These are phyloP conservation scores for Ammodytes marinus DNA, from an alignment of 2,113 vertebrate species.

Conservation along the genomic window DNA sequence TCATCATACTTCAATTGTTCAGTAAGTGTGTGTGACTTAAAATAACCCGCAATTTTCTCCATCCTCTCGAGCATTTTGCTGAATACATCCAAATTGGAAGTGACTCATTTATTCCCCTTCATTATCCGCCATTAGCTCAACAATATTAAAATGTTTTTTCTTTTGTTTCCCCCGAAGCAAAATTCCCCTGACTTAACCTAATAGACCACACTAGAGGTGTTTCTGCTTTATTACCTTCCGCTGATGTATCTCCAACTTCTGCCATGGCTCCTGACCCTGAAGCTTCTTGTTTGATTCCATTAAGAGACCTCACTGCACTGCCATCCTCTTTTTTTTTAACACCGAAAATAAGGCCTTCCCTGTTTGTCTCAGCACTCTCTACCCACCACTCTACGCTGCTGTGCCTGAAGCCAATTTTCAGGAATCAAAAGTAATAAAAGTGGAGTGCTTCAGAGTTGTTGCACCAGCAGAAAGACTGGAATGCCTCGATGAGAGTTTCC, in stretches of 20 bases:
- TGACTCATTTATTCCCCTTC: constrained; percentile 15
- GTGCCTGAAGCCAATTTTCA: constrained; percentile 48
- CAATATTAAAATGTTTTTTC: constrained; percentile 2
- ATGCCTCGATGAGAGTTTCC: constrained; percentile 31
- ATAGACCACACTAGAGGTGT: neutral
- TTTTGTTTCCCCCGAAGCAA: neutral
- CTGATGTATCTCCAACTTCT: constrained; percentile 10
- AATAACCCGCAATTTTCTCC: constrained; percentile 47
- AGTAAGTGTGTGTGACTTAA: constrained; percentile 51
- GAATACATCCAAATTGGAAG: constrained; percentile 25
- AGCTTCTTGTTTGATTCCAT: constrained; percentile 8
- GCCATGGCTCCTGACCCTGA: constrained; percentile 24
- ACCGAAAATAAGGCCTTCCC: constrained; percentile 35
- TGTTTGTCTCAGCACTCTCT: constrained; percentile 44
- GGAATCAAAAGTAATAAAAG: constrained; percentile 53
- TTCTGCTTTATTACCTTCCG: constrained; percentile 7
- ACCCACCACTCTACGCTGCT: constrained; percentile 33
- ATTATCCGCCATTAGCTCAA: constrained; percentile 25
- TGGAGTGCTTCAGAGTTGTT: constrained; percentile 14
- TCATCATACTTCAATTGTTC: constrained; percentile 53
- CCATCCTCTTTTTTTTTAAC: constrained; percentile 34
- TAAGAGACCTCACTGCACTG: neutral
- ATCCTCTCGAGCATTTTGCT: constrained; percentile 39
- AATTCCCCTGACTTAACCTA: constrained; percentile 3
- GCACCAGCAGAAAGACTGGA: constrained; percentile 12